A percentile compares a stretch with the other conserved stretches of the same genome.
phyloP scores from a whole-genome alignment of 2,888 invertebrate species.

The Catocala nupta region DNA sequence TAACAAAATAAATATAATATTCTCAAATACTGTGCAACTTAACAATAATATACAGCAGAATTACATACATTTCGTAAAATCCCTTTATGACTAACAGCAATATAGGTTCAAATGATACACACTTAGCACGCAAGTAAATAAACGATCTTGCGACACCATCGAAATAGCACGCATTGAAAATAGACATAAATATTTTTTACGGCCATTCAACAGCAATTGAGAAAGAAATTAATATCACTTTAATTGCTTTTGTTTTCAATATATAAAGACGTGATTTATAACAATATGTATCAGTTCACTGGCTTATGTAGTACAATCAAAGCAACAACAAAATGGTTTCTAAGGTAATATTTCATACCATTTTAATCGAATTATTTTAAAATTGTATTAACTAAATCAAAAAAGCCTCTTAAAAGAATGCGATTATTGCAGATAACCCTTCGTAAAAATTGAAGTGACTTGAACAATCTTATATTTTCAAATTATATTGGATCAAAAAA shows the following conservation, averaged over 20 bases:
- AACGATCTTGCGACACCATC: slow-evolving; percentile 26
- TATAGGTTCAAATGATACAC: slow-evolving; percentile 2
- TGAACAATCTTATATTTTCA: too few relatives aligned
- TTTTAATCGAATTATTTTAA: background rate
- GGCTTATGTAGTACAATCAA: slow-evolving; percentile 30
- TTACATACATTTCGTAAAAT: too few relatives aligned
- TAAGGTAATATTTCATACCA: slow-evolving; percentile 37
- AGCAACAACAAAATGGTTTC: slow-evolving; percentile 42
- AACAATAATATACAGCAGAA: too few relatives aligned
- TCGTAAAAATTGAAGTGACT: too few relatives aligned
- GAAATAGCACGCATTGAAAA: slow-evolving; percentile 23
- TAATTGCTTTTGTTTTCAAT: slow-evolving; percentile 47
- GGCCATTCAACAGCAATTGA: slow-evolving; percentile 20
- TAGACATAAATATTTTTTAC: slow-evolving; percentile 29
- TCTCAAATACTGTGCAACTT: too few relatives aligned
- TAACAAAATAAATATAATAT: too few relatives aligned
- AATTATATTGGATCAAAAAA: too few relatives aligned
- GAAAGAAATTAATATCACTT: slow-evolving; percentile 38
- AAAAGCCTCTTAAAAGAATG: too few relatives aligned
- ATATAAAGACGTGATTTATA: slow-evolving; percentile 49
- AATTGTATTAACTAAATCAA: too few relatives aligned
- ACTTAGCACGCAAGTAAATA: slow-evolving; percentile 12
- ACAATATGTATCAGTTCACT: slow-evolving; percentile 49
- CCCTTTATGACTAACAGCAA: too few relatives aligned
- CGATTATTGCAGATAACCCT: too few relatives aligned